Percentiles rank a stretch among this genome's conserved stretches.
Conservation (phyloP, 2,113 vertebrate species). For the Alosa alosa region DNA sequence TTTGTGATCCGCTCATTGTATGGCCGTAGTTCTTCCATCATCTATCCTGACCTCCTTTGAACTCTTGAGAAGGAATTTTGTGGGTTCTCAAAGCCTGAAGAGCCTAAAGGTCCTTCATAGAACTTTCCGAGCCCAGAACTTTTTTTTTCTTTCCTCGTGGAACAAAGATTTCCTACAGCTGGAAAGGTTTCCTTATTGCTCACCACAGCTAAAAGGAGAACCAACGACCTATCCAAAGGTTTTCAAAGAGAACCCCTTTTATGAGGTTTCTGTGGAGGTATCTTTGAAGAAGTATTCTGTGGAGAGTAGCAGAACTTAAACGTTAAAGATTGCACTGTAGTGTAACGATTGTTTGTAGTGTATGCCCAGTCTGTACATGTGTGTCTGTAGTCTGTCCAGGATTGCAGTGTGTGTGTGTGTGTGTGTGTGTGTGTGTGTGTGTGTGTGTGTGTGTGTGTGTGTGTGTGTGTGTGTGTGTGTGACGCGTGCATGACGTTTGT, state of each 20-base stretch:
- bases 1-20: not conserved
- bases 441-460: not conserved
- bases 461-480: not conserved
- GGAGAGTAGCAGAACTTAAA: not conserved
- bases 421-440: not conserved
- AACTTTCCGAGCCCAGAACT: not conserved
- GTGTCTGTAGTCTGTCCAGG: not conserved
- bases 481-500: not conserved
- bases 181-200: not conserved
- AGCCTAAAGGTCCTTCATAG: not conserved
- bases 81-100: not conserved
- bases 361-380: not conserved
- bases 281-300: not conserved
- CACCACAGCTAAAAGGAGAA: not conserved
- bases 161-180: conserved; percentile 4
- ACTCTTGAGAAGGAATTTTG: not conserved
- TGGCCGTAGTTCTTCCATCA: not conserved
- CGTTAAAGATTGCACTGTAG: not conserved
- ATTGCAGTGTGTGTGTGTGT: not conserved
- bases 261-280: not conserved
- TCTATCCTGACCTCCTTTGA: not conserved
- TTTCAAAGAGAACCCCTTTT: not conserved
- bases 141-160: not conserved
- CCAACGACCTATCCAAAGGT: not conserved
- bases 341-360: not conserved